Conservation (phyloP, 2,888 invertebrate species). For the Epirrhoe alternata region DNA sequence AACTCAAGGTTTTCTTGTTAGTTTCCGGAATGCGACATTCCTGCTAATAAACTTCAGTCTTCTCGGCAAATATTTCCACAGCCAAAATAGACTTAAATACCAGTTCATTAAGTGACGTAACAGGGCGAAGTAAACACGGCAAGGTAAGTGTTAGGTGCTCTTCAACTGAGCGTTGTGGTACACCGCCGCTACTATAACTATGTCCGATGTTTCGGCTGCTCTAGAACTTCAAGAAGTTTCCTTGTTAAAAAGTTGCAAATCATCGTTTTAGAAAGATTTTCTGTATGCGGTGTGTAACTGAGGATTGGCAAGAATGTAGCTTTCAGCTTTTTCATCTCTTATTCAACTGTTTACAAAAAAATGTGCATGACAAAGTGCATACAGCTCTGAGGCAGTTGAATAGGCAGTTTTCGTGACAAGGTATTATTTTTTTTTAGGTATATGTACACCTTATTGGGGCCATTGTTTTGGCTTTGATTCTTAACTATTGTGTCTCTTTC, state of each 20-base stretch:
- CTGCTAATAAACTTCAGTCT: conserved; percentile 34
- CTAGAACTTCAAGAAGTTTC: conserved; percentile 25
- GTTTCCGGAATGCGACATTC: conserved; percentile 35
- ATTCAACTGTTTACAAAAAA: too few species aligned
- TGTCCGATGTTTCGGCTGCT: conserved; percentile 28
- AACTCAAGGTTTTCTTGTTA: conserved; percentile 29
- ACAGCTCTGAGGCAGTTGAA: too few species aligned
- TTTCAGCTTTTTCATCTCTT: neutral
- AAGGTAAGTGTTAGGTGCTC: conserved; percentile 44
- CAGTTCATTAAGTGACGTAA: conserved; percentile 47
- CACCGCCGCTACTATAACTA: conserved; percentile 31
- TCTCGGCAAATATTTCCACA: conserved; percentile 35
- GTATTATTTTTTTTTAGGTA: too few species aligned
- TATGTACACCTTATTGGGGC: too few species aligned
- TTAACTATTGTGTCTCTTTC: too few species aligned
- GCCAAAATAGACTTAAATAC: conserved; percentile 37
- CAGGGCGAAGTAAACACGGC: conserved; percentile 45
- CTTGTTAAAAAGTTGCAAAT: conserved; percentile 32
- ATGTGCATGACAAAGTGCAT: too few species aligned
- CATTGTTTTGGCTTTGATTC: too few species aligned
- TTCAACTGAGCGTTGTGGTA: conserved; percentile 38
- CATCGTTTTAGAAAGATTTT: conserved; percentile 16
- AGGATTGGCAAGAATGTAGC: neutral
- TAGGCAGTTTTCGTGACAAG: too few species aligned
- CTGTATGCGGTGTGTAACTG: conserved; percentile 11